A percentile compares a stretch with the other conserved stretches of the same genome.
These are phyloP conservation scores for Eristalis arbustorum DNA, from an alignment of 2,888 invertebrate genomes.

Conservation along the genomic window DNA sequence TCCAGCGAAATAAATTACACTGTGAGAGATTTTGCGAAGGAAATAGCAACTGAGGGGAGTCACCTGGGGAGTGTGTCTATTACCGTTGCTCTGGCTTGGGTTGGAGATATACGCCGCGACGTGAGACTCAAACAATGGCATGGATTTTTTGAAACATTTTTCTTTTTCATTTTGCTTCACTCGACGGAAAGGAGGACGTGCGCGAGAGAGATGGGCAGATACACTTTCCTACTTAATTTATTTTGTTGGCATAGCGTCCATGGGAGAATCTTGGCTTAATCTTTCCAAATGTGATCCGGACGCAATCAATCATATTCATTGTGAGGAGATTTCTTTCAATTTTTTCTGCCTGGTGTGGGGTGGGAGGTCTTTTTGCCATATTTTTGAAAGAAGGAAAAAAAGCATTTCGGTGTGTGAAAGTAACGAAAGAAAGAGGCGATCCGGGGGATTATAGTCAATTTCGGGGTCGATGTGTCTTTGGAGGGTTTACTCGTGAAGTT, in stretches of 20 bases:
- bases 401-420: conserved; percentile 40
- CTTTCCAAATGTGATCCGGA: conserved; percentile 56
- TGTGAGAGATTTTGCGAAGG: conserved; percentile 46
- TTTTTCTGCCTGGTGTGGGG: neutral
- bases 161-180: neutral
- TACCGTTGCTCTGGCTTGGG: conserved; percentile 33
- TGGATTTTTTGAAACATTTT: conserved; percentile 23
- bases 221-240: conserved; percentile 47
- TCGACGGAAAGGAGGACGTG: neutral
- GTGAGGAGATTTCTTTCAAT: conserved; percentile 16
- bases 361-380: neutral
- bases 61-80: conserved; percentile 22
- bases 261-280: conserved; percentile 58
- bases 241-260: conserved; percentile 48
- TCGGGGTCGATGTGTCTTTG: conserved; percentile 28
- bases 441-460: conserved; percentile 10
- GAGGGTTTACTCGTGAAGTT: conserved; percentile 7
- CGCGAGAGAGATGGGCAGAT: neutral
- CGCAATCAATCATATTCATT: conserved; percentile 59
- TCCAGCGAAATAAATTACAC: conserved; percentile 53
- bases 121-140: conserved; percentile 56
- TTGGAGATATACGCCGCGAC: conserved; percentile 36
- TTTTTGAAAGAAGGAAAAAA: neutral
- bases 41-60: conserved; percentile 3
- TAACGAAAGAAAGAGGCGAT: conserved; percentile 7